Evolutionary conservation across 2,888 invertebrate species (phyloP), one percentile per base, ranked within the genome.

Genomic region (Sminthurinus aureus): DNA sequence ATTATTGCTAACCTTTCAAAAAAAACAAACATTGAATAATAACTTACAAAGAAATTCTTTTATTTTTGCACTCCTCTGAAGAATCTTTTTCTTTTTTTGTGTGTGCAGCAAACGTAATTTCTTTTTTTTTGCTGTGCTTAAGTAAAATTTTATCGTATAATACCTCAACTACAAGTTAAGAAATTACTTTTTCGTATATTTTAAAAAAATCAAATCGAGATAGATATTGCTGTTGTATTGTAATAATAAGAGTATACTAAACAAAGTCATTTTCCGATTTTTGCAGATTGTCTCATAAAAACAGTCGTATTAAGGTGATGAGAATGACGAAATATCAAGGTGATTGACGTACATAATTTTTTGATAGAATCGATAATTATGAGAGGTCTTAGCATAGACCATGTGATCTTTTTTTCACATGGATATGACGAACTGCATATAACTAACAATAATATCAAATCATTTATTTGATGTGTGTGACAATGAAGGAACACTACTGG

Each of bases 231-330:
- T 4, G 22, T 78, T 22, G 24, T 18, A 78, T 66, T 24, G 9
- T 78, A 78, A 24, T 71, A 64, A 78, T 51, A 9, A 67, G 1
- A 67, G n/a, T n/a, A n/a, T n/a, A 79, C 66, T 79, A 79, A 79
- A 71, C 66, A 20, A 74, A 74, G 74, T 64, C 76, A 67, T 84
- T 84, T 38, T 84, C 84, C 84, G 84, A 84, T 84, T 84, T 84
- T 84, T 84, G 84, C 84, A 84, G 81, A 64, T 81, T 77, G 24
- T 84, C 78, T 71, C 67, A 20, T n/a, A 58, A 81, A 81, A 71
- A 71, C 20, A 79, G 79, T 71, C 77, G 51, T 15, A 81, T 26
- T 51, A 73, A 58, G 51, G 71, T 24, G 71, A 24, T 71, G 71
- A 71, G 71, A 71, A 24, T 24, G 20, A 71, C 71, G 71, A 71